Conservation (phyloP, 1,140 invertebrate species). For the Pteromalus puparum region DNA sequence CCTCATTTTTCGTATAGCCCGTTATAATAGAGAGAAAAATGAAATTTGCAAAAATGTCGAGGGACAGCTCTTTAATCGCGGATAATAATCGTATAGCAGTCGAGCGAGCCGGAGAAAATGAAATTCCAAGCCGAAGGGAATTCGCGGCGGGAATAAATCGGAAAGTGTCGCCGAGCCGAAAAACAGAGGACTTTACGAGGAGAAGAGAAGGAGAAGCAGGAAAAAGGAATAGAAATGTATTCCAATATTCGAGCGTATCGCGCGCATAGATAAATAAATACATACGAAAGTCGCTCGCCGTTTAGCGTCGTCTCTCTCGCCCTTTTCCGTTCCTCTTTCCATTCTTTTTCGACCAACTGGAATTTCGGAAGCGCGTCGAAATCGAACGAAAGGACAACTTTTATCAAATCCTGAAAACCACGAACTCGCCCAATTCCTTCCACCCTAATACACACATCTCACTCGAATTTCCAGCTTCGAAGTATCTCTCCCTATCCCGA, state of each 20-base stretch:
- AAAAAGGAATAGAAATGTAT: constrained; percentile 52
- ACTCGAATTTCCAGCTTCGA: constrained; percentile 31
- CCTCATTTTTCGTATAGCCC: no score
- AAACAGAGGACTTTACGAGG: neutral
- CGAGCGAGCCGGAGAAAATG: constrained; percentile 7
- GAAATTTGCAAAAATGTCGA: constrained; percentile 14
- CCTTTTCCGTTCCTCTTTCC: constrained; percentile 28
- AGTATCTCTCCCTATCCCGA: constrained; percentile 20
- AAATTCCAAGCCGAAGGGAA: constrained; percentile 30
- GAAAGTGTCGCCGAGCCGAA: constrained; percentile 11
- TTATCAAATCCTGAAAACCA: no score
- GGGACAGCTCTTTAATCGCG: neutral
- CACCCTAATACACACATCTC: constrained; percentile 1
- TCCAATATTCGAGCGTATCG: constrained; percentile 57
- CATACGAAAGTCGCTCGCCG: constrained; percentile 56
- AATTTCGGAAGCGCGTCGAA: neutral
- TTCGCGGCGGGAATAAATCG: constrained; percentile 29
- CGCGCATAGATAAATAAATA: constrained; percentile 66
- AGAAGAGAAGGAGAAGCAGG: constrained; percentile 11
- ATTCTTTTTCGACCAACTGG: neutral
- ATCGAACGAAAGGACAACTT: no score
- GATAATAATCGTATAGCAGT: neutral
- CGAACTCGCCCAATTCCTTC: constrained; percentile 33
- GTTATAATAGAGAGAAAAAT: neutral
- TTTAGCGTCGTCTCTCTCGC: constrained; percentile 7